These are phyloP conservation scores for Gallirallus australis DNA, from an alignment of 2,797 vertebrate genomes.

Conservation along the genomic window DNA sequence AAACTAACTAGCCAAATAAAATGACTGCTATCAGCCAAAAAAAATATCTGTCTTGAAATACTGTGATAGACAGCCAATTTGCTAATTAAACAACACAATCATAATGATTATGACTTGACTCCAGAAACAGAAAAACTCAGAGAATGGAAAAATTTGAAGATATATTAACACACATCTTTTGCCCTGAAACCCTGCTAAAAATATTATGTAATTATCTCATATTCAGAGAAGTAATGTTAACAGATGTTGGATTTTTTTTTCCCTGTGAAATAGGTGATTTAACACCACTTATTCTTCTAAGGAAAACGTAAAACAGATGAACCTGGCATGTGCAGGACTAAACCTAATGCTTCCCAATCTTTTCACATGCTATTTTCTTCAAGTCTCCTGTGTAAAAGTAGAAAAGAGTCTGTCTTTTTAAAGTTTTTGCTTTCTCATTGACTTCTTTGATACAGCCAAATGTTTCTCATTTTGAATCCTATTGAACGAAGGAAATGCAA, in stretches of 20 bases:
- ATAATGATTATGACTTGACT: background rate
- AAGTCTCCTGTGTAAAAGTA: background rate
- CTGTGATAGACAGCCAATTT: background rate
- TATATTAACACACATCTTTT: background rate
- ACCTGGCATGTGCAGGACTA: background rate
- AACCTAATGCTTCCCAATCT: background rate
- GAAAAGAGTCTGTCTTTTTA: background rate
- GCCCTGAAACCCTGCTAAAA: background rate
- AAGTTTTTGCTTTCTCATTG: conserved; percentile 35
- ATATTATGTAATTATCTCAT: background rate
- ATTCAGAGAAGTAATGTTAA: background rate
- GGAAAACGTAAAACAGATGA: background rate
- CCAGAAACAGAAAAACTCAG: background rate
- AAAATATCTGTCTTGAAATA: background rate
- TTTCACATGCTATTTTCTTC: background rate
- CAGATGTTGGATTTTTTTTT: background rate
- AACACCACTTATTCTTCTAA: background rate
- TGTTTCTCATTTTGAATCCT: conserved; percentile 42
- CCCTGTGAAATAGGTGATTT: background rate
- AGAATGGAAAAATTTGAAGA: background rate
- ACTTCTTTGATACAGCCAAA: conserved; percentile 18
- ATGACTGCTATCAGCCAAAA: background rate
- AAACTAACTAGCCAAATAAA: background rate
- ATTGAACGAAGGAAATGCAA: conserved; percentile 38
- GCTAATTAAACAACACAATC: background rate